Conservation (phyloP, 2,797 vertebrate species). For the Dendrocincla fuliginosa region DNA sequence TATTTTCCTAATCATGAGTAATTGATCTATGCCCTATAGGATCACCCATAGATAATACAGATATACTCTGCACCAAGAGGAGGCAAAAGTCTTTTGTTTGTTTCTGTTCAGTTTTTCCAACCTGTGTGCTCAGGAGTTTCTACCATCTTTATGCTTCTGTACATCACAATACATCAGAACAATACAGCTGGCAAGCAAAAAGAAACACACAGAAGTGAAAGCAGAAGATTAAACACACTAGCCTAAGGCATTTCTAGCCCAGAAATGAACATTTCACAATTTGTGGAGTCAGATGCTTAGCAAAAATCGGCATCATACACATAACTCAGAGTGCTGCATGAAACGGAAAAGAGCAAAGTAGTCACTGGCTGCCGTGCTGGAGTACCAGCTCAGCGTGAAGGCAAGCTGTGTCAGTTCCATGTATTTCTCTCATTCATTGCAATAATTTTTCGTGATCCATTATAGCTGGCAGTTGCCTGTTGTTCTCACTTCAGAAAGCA, state of each 20-base stretch:
- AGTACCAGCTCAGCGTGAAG: background rate
- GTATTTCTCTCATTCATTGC: background rate
- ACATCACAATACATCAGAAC: background rate
- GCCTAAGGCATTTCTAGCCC: background rate
- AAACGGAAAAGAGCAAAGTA: background rate
- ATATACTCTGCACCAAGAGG: background rate
- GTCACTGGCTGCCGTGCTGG: background rate
- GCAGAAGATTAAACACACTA: background rate
- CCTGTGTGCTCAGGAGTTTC: rapidly evolving
- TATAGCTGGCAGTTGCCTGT: background rate
- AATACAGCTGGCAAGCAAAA: background rate
- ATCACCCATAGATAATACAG: background rate
- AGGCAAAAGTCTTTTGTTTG: background rate
- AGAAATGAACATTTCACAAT: background rate
- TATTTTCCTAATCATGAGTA: background rate
- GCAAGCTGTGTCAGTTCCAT: background rate
- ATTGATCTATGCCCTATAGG: background rate
- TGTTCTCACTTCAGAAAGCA: background rate
- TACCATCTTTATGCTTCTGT: background rate
- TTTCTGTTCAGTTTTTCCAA: background rate
- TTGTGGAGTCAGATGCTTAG: background rate
- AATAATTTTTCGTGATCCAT: background rate
- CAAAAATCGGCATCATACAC: background rate
- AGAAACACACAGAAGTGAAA: background rate
- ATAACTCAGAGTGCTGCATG: background rate